Base-by-base conservation (phyloP, 2,888 invertebrate genomes). In the Hypomecis atomaria region DNA sequence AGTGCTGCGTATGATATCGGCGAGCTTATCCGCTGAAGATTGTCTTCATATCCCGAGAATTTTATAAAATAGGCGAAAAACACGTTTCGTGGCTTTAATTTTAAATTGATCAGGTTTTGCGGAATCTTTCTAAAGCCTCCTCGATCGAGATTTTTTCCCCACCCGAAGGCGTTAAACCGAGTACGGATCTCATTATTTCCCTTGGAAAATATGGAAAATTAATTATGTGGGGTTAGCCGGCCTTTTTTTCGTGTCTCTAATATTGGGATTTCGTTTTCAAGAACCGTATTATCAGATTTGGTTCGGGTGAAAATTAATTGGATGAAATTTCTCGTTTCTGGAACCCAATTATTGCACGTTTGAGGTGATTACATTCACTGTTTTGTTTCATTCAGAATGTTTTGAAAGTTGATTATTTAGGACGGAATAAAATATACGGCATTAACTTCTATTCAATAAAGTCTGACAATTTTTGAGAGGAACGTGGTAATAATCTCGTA, bases 1-100 rank as follows among this genome's bases (percentile, higher is more conserved):
- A 75, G 76, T 74, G 74, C 76, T 80, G 78, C 79, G 81, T 85
- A 79, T 83, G 81, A 78, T 82, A 83, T 79, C 76, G 69, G 74
- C 67, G 71, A 75, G 85, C 79, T 89, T 88, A 89, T 85, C 89
- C 88, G 76, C 77, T 84, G 88, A 91, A 92, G 92, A 92, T 92
- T 91, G 90, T 89, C 85, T 87, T 71, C 83, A 87, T 87, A 92
- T 89, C 88, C 89, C 85, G 81, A 84, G 87, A 90, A 89, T 92
- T 92, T 92, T 92, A 92, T 90, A 92, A 92, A 92, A 91, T 90
- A 90, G 82, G 85, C 87, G 90, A 91, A 92, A 90, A 92, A 92
- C 92, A 93, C 92, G 92, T 93, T 92, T 92, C 88, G 87, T 91
- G 92, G 92, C 92, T 93, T 92, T 92, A 91, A 92, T 92, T 93